Conservation (phyloP, 2,113 vertebrate species). For the Poeciliopsis retropinna region DNA sequence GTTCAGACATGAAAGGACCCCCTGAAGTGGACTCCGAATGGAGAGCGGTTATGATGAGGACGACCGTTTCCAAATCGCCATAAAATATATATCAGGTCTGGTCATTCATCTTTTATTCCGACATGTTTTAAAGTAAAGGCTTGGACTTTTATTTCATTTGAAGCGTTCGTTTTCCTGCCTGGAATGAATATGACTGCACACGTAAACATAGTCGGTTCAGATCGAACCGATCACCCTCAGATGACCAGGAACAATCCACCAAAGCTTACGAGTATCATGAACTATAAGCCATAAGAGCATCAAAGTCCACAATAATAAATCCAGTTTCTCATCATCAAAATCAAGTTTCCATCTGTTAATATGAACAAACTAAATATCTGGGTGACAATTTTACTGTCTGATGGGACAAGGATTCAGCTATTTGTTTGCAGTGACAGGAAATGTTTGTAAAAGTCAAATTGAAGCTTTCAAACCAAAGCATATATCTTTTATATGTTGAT, state of each 20-base stretch:
- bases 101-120: not conserved
- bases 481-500: too few relatives aligned
- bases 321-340: too few relatives aligned
- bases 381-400: not conserved
- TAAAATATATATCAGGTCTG: not conserved
- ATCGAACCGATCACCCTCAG: too few relatives aligned
- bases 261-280: too few relatives aligned
- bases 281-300: too few relatives aligned
- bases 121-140: too few relatives aligned
- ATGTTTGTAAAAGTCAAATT: not conserved
- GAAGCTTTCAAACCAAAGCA: too few relatives aligned
- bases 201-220: too few relatives aligned
- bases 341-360: not conserved
- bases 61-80: not conserved
- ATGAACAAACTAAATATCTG: not conserved
- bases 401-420: not conserved
- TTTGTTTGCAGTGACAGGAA: not conserved
- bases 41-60: not conserved
- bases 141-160: not conserved
- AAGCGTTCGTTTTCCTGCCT: not conserved
- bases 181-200: too few relatives aligned
- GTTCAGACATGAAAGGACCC: conserved; percentile 35
- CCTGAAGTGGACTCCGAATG: conserved; percentile 10
- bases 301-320: too few relatives aligned
- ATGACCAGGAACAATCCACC: too few relatives aligned